A percentile compares a stretch with the other conserved stretches of the same genome.
Evolutionary conservation across 2,113 vertebrate genomes (phyloP).

Genomic region (Elephantulus edwardii): DNA sequence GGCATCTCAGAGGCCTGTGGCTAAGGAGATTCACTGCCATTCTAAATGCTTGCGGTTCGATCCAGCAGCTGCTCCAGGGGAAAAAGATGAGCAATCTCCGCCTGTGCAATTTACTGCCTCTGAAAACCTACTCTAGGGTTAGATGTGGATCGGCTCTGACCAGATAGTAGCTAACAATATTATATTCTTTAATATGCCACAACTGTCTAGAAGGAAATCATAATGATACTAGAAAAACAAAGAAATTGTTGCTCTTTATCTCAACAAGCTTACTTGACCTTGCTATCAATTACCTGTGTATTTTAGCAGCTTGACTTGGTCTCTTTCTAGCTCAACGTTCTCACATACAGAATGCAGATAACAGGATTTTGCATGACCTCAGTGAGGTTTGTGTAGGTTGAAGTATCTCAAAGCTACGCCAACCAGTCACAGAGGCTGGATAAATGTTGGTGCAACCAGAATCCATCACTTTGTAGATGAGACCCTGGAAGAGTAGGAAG

Average conservation of each 20-base stretch:
- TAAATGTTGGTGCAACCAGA: background rate
- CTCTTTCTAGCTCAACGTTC: background rate
- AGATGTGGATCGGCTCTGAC: too few species aligned
- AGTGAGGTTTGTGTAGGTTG: background rate
- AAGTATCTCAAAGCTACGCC: background rate
- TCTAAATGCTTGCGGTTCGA: too few species aligned
- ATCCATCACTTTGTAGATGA: background rate
- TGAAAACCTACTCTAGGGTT: too few species aligned
- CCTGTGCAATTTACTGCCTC: too few species aligned
- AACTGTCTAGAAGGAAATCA: background rate
- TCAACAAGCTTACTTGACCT: background rate
- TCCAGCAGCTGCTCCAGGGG: too few species aligned
- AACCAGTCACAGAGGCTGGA: background rate
- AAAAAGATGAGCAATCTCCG: too few species aligned
- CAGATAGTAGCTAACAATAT: background rate
- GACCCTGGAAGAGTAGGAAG: background rate
- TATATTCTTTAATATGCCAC: background rate
- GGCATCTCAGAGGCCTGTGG: too few species aligned
- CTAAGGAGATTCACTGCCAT: too few species aligned
- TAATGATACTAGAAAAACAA: background rate
- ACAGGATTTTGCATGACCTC: background rate
- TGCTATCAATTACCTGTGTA: background rate
- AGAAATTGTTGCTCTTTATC: background rate
- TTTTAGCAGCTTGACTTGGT: background rate
- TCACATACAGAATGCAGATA: background rate